Conservation (phyloP, 2,797 vertebrate genomes). For the Enteromius trimaculatus region DNA sequence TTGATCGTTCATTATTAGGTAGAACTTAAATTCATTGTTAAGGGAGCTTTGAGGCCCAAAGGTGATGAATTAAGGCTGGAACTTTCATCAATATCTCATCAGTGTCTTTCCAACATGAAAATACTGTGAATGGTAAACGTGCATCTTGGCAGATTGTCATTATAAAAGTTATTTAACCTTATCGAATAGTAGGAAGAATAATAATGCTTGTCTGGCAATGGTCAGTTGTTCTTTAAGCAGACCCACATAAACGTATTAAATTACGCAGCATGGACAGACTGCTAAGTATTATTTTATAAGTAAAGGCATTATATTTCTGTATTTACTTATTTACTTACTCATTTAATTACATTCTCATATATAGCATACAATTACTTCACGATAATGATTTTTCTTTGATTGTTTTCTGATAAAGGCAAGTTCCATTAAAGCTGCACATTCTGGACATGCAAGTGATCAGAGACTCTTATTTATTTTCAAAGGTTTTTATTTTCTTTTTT, state of each 20-base stretch:
- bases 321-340: not conserved
- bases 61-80: not conserved
- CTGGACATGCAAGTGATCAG: not conserved
- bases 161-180: not conserved
- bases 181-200: not conserved
- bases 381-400: not conserved
- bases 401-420: not conserved
- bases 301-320: not conserved
- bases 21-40: not conserved
- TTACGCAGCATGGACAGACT: not conserved
- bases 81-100: conserved; percentile 3
- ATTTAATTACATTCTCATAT: not conserved
- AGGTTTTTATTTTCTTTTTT: not conserved
- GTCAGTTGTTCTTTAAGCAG: not conserved
- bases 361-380: not conserved
- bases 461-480: not conserved
- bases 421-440: not conserved
- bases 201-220: not conserved
- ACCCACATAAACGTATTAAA: not conserved
- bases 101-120: not conserved
- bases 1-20: not conserved
- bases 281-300: not conserved
- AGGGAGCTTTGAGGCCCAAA: not conserved
- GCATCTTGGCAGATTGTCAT: not conserved
- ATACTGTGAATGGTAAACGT: not conserved